Conservation (phyloP, 2,888 invertebrate genomes). For the Cantharis rustica region DNA sequence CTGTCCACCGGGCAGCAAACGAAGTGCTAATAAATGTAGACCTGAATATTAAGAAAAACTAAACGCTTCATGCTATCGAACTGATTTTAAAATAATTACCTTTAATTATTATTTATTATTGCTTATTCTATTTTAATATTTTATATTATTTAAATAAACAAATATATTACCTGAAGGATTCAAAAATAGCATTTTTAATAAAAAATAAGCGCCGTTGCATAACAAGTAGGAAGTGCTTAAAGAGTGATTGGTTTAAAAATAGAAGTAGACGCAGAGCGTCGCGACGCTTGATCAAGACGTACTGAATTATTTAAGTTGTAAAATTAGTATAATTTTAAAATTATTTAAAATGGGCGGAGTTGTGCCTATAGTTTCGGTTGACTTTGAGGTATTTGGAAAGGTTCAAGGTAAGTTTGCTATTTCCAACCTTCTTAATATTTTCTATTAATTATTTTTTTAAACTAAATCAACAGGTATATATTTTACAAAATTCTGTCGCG, state of each 20-base stretch:
- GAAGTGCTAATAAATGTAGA: slow-evolving; percentile 43
- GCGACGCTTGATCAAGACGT: slow-evolving; percentile 2
- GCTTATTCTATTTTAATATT: neutral
- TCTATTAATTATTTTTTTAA: neutral
- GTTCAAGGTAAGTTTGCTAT: slow-evolving; percentile 75
- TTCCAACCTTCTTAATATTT: slow-evolving; percentile 3
- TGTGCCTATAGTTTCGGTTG: slow-evolving; percentile 75
- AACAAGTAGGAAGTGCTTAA: slow-evolving; percentile 18
- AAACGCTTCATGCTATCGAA: neutral
- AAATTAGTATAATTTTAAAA: neutral
- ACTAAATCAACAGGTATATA: slow-evolving; percentile 68
- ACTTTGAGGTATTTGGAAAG: slow-evolving; percentile 89
- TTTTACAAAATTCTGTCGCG: slow-evolving; percentile 87
- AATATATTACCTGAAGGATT: neutral
- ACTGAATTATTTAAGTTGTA: neutral
- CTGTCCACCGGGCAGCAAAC: slow-evolving; percentile 47
- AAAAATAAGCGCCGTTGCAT: slow-evolving; percentile 5
- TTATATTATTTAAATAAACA: neutral
- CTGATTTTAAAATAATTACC: neutral
- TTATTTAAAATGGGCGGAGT: slow-evolving; percentile 40
- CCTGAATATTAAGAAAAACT: slow-evolving; percentile 12
- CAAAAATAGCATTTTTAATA: neutral
- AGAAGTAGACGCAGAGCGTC: slow-evolving; percentile 18
- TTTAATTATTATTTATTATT: neutral
- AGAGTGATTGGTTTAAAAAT: slow-evolving; percentile 19